Conservation (phyloP, 2,113 vertebrate genomes). For the Meles meles region DNA sequence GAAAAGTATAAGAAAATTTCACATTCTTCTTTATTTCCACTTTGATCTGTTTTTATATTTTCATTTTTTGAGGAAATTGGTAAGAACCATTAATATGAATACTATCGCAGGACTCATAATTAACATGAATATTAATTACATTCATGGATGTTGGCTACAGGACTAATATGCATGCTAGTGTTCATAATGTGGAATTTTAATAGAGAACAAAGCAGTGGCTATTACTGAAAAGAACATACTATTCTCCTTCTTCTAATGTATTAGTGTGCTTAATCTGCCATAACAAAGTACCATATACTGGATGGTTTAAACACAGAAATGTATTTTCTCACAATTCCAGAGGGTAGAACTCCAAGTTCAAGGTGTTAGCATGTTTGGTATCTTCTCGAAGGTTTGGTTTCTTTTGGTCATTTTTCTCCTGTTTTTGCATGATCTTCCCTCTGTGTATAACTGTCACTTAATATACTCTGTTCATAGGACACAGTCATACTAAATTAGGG, state of each 20-base stretch:
- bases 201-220: neutral
- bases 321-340: neutral
- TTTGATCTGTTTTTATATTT: neutral
- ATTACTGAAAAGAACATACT: neutral
- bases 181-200: neutral
- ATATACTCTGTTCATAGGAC: neutral
- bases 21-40: neutral
- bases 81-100: neutral
- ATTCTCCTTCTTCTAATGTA: neutral
- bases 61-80: neutral
- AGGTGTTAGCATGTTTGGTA: neutral
- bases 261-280: neutral
- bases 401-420: neutral
- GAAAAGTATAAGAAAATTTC: neutral
- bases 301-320: neutral
- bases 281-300: neutral
- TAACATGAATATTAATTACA: neutral
- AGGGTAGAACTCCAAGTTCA: neutral
- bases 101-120: neutral
- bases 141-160: neutral
- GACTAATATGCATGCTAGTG: neutral
- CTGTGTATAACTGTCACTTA: neutral
- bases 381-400: neutral
- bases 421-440: neutral
- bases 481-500: neutral